phyloP scores from a whole-genome alignment of 2,113 vertebrate genomes.

The Mesoclemmys tuberculata region DNA sequence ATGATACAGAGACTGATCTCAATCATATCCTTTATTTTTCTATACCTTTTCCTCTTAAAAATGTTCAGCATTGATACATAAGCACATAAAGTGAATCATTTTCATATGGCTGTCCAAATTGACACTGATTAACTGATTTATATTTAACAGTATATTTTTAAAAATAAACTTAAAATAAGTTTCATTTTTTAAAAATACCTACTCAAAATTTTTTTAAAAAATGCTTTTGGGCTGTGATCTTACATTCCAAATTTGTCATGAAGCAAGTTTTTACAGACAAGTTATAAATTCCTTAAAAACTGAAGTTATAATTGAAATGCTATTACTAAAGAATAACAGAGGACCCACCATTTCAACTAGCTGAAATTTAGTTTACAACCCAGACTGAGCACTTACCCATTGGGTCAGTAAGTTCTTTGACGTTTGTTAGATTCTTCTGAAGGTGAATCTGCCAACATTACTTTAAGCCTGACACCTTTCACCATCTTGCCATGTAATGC shows the following conservation, averaged over 20 bases:
- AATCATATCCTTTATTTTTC: slow-evolving; percentile 53
- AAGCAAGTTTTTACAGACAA: neutral
- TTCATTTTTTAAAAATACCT: neutral
- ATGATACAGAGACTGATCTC: slow-evolving; percentile 35
- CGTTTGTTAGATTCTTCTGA: slow-evolving; percentile 94
- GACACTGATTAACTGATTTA: neutral
- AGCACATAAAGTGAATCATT: neutral
- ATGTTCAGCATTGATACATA: neutral
- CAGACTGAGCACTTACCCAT: slow-evolving; percentile 73
- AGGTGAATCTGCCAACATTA: slow-evolving; percentile 93
- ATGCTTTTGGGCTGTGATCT: neutral
- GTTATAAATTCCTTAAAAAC: neutral
- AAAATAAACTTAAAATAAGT: slow-evolving; percentile 24
- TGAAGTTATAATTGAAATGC: neutral
- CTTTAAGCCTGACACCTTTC: slow-evolving; percentile 94
- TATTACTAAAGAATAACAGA: neutral
- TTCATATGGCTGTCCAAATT: neutral
- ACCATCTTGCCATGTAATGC: slow-evolving; percentile 89
- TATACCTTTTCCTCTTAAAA: neutral
- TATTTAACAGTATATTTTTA: neutral
- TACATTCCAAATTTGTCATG: neutral
- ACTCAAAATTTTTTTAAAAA: neutral
- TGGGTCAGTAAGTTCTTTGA: slow-evolving; percentile 88
- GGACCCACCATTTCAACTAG: neutral
- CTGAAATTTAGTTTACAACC: neutral